These are phyloP conservation scores for Rhyacophila brunnea DNA, from an alignment of 1,140 invertebrate genomes.

Conservation along the genomic window DNA sequence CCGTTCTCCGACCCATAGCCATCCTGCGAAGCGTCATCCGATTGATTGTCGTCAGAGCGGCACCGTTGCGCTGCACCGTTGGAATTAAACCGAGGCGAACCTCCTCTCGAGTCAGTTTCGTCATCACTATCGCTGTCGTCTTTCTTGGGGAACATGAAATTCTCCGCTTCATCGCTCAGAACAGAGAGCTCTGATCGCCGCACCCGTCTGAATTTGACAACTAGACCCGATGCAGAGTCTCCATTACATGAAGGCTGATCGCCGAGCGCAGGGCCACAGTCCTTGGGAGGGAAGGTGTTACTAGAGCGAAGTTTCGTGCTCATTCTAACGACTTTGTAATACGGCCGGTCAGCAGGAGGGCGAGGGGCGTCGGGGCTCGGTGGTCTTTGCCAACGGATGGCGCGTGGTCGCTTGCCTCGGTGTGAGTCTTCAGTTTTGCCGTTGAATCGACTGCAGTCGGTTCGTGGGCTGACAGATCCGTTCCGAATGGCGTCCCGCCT, in stretches of 20 bases:
- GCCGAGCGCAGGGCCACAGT: slow-evolving; percentile 26
- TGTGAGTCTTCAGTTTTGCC: slow-evolving; percentile 14
- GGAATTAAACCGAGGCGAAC: no score
- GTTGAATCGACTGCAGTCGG: slow-evolving; percentile 9
- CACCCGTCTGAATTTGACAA: slow-evolving; percentile 70
- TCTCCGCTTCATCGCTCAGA: slow-evolving; percentile 78
- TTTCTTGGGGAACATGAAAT: slow-evolving; percentile 76
- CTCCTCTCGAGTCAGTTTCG: slow-evolving; percentile 37
- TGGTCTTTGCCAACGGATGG: slow-evolving; percentile 47
- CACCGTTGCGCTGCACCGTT: no score
- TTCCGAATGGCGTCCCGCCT: slow-evolving; percentile 8
- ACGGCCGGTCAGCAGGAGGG: slow-evolving; percentile 60
- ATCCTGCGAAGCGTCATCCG: slow-evolving; percentile 42
- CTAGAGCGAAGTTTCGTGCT: slow-evolving; percentile 68
- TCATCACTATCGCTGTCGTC: slow-evolving; percentile 49
- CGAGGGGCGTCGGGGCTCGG: slow-evolving; percentile 58
- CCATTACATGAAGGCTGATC: slow-evolving; percentile 41
- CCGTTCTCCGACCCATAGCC: slow-evolving; percentile 13
- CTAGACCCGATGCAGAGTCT: slow-evolving; percentile 57
- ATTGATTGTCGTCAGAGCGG: slow-evolving; percentile 1
- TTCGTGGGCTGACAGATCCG: slow-evolving; percentile 23
- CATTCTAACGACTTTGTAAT: slow-evolving; percentile 73
- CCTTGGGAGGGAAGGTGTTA: slow-evolving; percentile 47
- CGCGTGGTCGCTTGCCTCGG: slow-evolving; percentile 38
- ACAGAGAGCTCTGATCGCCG: slow-evolving; percentile 70